phyloP scores from a whole-genome alignment of 2,113 vertebrate genomes.

The Uropsilus gracilis region DNA sequence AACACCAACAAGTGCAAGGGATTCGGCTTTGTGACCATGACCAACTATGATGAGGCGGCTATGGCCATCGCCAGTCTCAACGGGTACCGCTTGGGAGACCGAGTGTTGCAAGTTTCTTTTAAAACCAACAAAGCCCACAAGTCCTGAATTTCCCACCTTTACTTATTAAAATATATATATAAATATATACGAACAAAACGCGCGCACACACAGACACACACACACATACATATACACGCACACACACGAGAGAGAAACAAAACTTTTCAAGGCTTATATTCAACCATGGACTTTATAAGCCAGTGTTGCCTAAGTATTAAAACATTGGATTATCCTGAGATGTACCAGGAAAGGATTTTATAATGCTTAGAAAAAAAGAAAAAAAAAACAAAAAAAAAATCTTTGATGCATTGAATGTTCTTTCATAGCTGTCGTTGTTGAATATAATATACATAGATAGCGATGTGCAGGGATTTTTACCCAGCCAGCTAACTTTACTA shows the following conservation, averaged over 20 bases:
- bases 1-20: constrained; percentile 99
- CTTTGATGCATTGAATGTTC: constrained; percentile 95
- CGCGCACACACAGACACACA: constrained; percentile 84
- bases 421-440: constrained; percentile 94
- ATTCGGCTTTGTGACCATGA: constrained; percentile 99
- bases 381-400: constrained; percentile 84
- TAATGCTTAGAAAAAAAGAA: constrained; percentile 92
- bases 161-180: constrained; percentile 91
- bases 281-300: constrained; percentile 99
- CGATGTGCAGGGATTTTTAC: constrained; percentile 94
- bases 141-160: constrained; percentile 98
- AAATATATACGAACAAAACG: constrained; percentile 92
- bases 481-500: constrained; percentile 95
- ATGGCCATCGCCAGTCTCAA: constrained; percentile 99
- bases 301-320: constrained; percentile 99
- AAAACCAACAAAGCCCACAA: constrained; percentile 99
- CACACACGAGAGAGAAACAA: constrained; percentile 88
- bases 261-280: constrained; percentile 99
- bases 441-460: constrained; percentile 94
- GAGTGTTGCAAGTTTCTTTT: constrained; percentile 99
- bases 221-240: constrained; percentile 77
- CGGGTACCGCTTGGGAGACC: constrained; percentile 99
- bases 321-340: constrained; percentile 94
- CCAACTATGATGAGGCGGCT: constrained; percentile 99
- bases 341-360: constrained; percentile 95